Evolutionary conservation across 2,888 invertebrate genomes (phyloP).

Genomic region (Eumacrocentrus americanus): DNA sequence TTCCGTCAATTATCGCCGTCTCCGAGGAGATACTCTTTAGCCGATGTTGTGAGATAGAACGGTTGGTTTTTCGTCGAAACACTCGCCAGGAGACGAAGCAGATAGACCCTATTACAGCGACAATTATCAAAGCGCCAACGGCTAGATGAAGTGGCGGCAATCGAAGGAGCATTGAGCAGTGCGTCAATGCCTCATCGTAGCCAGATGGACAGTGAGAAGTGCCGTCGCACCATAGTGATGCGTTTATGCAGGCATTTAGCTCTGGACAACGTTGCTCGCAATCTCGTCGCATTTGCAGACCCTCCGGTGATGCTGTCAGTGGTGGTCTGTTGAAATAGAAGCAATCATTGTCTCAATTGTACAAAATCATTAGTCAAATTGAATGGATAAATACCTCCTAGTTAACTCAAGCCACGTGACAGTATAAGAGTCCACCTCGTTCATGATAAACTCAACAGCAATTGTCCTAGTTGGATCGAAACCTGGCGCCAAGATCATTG

Average conservation of each 20-base stretch:
- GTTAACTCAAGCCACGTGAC: slow-evolving; percentile 86
- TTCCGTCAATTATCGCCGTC: slow-evolving; percentile 83
- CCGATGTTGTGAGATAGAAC: slow-evolving; percentile 79
- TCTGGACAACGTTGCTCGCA: slow-evolving; percentile 61
- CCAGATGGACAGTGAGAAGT: slow-evolving; percentile 62
- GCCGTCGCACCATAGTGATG: slow-evolving; percentile 64
- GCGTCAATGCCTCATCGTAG: slow-evolving; percentile 77
- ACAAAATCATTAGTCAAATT: too few relatives aligned
- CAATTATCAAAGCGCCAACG: slow-evolving; percentile 61
- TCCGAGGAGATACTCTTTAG: slow-evolving; percentile 82
- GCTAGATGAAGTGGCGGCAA: slow-evolving; percentile 77
- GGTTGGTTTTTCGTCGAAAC: slow-evolving; percentile 71
- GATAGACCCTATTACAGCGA: slow-evolving; percentile 53
- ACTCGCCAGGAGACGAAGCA: slow-evolving; percentile 57
- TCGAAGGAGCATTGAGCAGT: slow-evolving; percentile 79
- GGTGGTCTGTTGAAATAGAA: slow-evolving; percentile 53
- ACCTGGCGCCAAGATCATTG: slow-evolving; percentile 63
- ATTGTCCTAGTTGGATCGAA: slow-evolving; percentile 72
- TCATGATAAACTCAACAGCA: slow-evolving; percentile 79
- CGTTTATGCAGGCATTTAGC: slow-evolving; percentile 58
- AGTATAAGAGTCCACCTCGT: slow-evolving; percentile 75
- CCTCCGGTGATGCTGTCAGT: slow-evolving; percentile 60
- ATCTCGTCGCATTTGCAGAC: slow-evolving; percentile 71
- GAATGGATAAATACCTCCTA: slow-evolving; percentile 69
- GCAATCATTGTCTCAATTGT: too few relatives aligned